A percentile compares a stretch with the other conserved stretches of the same genome.
Evolutionary conservation across 1,140 invertebrate species (phyloP).

Genomic region (Conus ventricosus): DNA sequence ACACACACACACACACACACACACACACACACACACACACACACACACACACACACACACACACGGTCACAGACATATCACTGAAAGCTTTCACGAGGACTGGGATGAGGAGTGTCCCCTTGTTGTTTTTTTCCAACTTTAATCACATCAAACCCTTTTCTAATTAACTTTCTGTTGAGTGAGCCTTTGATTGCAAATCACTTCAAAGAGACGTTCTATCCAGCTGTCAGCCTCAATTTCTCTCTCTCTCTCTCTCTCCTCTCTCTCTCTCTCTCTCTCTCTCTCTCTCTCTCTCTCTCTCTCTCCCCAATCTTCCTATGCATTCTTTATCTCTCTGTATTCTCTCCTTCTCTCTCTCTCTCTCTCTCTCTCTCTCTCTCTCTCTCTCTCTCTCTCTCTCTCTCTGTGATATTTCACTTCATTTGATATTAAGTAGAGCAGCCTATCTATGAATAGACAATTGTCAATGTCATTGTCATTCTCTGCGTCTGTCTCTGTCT

Average conservation of each 20-base stretch:
- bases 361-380: conserved; percentile 21
- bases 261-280: conserved; percentile 17
- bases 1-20: neutral
- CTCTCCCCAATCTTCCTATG: neutral
- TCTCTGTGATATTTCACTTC: neutral
- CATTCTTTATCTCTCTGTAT: neutral
- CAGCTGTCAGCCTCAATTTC: neutral
- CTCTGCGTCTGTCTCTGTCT: conserved; percentile 35
- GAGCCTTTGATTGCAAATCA: neutral
- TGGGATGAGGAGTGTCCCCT: neutral
- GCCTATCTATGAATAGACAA: too few relatives aligned
- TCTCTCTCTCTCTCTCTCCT: conserved; percentile 18
- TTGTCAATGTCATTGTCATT: neutral
- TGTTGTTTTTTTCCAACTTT: neutral
- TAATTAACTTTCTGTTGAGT: neutral
- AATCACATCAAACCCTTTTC: conserved; percentile 3
- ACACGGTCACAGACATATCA: neutral
- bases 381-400: conserved; percentile 29
- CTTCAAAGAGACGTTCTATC: neutral
- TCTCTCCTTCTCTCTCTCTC: conserved; percentile 22
- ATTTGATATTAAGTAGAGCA: too few relatives aligned
- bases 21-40: conserved; percentile 10
- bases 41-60: conserved; percentile 9
- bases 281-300: conserved; percentile 18
- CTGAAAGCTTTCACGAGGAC: neutral